Evolutionary conservation across 2,888 invertebrate genomes (phyloP), one percentile per base, ranked within the genome.

Genomic region (Molorchus minor): DNA sequence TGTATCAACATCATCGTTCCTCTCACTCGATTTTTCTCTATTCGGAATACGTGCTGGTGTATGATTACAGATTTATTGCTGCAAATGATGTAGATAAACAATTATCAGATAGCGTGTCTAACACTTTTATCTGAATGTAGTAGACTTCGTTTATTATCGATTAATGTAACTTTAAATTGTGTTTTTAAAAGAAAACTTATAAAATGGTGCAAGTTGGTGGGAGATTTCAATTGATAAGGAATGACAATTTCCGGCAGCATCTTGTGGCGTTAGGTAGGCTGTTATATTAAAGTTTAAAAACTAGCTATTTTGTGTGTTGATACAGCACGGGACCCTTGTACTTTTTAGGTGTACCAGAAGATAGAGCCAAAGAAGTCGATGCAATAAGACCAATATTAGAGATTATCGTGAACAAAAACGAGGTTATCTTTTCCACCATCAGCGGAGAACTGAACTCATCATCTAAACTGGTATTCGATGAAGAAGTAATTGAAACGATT

Each of bases 181-280:
- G n/a, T n/a, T n/a, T n/a, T n/a, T n/a, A n/a, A n/a, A n/a, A n/a
- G n/a, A n/a, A n/a, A n/a, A n/a, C n/a, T n/a, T n/a, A n/a, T n/a
- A 21, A 36, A 35, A 47, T 47, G 35, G 8, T 47, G 8, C 17
- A 35, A 40, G 47, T 58, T 1, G 61, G 56, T 13, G 74, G 72
- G n/a, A 66, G 61, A 49, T 73, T 69, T 58, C 38, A 67, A 35
- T 51, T 73, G 17, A 57, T 62, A 5, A 65, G 58, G 17, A 72
- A 72, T 40, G 68, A 71, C 40, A 64, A 71, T 55, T 71, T 73
- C 45, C 64, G 57, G 10, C 65, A 72, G 61, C 69, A 72, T 56
- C 60, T 73, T 17, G 60, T 61, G 3, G 68, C 67, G 2, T 55
- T 73, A 40, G 72, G 74, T 74, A 68, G 51, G 69, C 33, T 2